phyloP scores from a whole-genome alignment of 2,888 invertebrate genomes.

The Aphrophora alni region DNA sequence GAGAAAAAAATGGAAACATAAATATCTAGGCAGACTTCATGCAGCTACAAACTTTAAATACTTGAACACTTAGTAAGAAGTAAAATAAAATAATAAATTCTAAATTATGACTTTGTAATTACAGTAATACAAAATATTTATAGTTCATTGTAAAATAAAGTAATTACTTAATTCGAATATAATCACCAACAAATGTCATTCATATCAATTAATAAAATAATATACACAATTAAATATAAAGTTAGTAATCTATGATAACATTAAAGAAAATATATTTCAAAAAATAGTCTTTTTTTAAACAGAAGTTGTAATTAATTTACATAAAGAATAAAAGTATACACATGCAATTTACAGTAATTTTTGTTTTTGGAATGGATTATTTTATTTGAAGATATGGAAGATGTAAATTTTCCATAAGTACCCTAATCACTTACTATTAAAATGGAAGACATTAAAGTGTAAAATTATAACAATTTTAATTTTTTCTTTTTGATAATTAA shows the following conservation, averaged over 20 bases:
- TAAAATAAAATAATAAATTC: background rate
- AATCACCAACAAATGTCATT: background rate
- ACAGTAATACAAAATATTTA: too few relatives aligned
- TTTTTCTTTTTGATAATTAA: background rate
- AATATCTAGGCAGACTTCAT: too few relatives aligned
- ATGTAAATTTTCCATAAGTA: background rate
- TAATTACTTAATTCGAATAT: background rate
- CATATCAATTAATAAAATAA: background rate
- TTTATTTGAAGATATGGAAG: background rate
- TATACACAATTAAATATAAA: background rate
- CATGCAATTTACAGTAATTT: background rate
- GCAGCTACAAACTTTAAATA: background rate
- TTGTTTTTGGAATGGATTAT: background rate
- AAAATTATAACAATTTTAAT: too few relatives aligned
- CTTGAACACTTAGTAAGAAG: too few relatives aligned
- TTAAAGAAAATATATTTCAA: background rate
- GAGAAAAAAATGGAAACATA: background rate
- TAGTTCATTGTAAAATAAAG: background rate
- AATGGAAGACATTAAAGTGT: background rate
- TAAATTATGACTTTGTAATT: background rate
- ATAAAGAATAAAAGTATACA: background rate
- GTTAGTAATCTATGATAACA: background rate
- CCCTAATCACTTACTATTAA: background rate
- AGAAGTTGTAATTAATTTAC: background rate
- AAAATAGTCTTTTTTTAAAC: background rate